Conservation (phyloP, 2,113 vertebrate species). For the Pristiophorus japonicus region DNA sequence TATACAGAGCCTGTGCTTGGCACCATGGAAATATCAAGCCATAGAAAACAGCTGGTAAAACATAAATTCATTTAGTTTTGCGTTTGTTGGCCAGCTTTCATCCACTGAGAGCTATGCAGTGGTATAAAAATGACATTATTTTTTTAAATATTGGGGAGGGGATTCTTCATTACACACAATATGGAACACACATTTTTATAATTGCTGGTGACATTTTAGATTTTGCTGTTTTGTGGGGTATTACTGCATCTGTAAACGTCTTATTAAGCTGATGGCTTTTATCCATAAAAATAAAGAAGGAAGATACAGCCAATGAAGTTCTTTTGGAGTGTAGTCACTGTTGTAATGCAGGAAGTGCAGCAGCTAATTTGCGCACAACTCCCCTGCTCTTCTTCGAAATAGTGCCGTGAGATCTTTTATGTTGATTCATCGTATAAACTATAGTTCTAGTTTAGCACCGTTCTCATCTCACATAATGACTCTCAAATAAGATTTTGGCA, state of each 20-base stretch:
- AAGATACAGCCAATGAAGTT: background rate
- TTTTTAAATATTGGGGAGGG: background rate
- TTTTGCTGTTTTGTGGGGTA: background rate
- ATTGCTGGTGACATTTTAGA: background rate
- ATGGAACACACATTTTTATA: background rate
- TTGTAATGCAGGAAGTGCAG: too few species aligned
- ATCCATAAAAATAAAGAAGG: background rate
- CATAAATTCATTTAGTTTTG: background rate
- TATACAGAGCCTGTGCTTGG: background rate
- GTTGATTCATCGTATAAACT: background rate
- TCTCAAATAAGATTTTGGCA: background rate
- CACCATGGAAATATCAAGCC: background rate
- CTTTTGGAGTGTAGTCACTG: background rate
- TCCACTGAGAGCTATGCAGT: background rate
- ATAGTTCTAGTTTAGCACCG: background rate
- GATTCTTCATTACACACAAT: background rate
- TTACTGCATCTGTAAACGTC: background rate
- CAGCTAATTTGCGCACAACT: background rate
- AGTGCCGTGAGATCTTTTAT: background rate
- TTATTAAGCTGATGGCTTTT: background rate
- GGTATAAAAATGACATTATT: background rate
- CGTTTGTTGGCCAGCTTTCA: background rate
- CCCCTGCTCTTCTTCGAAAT: background rate
- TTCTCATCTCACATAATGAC: background rate
- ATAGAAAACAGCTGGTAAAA: background rate